phyloP scores from a whole-genome alignment of 2,113 vertebrate genomes.

The Kryptolebias marmoratus region DNA sequence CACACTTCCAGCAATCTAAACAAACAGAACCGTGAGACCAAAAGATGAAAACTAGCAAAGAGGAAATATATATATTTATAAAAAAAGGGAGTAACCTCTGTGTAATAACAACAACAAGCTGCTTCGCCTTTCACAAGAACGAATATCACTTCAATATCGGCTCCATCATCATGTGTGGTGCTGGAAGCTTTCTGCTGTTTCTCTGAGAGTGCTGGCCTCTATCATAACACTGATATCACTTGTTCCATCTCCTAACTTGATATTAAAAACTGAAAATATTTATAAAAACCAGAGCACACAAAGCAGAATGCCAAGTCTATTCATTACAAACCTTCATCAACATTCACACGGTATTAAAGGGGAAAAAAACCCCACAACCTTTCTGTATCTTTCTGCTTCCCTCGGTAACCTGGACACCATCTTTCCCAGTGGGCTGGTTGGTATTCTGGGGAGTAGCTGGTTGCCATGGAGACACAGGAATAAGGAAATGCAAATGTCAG shows the following conservation, averaged over 20 bases:
- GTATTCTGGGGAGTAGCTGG: conserved; percentile 76
- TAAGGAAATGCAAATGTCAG: conserved; percentile 77
- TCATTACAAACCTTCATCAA: conserved; percentile 7
- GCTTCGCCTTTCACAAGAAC: conserved; percentile 6
- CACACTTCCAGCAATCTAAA: conserved; percentile 23
- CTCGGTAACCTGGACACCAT: conserved; percentile 51
- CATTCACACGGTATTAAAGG: conserved; percentile 8
- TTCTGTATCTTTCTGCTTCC: conserved; percentile 43
- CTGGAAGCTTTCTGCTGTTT: conserved; percentile 1
- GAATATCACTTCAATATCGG: conserved; percentile 35
- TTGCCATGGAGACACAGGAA: conserved; percentile 73
- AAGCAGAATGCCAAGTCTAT: neutral
- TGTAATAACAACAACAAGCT: conserved; percentile 36
- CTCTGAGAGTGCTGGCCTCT: conserved; percentile 4
- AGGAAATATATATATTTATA: conserved; percentile 17
- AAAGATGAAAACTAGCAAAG: conserved; percentile 43
- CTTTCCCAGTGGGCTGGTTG: conserved; percentile 65
- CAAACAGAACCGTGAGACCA: conserved; percentile 33
- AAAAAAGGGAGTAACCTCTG: conserved; percentile 1
- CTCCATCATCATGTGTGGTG: conserved; percentile 20
- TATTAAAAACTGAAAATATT: conserved; percentile 36
- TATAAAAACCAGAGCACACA: neutral
- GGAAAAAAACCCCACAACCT: neutral
- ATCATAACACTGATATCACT: conserved; percentile 36
- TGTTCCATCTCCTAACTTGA: conserved; percentile 36